Percentiles rank a stretch among this genome's conserved stretches.
Evolutionary conservation across 2,888 invertebrate genomes (phyloP).

Genomic region (Drosophila robusta): DNA sequence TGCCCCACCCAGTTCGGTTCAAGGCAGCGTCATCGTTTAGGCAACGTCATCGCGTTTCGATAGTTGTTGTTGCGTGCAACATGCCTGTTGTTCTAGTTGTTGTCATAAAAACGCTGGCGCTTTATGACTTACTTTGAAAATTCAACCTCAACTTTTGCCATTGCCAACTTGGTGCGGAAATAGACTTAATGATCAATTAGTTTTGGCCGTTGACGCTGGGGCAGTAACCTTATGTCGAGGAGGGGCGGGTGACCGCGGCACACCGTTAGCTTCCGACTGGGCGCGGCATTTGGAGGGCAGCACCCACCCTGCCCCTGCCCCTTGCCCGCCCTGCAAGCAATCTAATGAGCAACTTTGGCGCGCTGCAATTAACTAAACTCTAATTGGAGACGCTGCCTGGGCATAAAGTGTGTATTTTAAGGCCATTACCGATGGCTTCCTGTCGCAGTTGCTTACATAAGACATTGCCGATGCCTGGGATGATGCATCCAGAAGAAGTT

Average conservation of each 20-base stretch:
- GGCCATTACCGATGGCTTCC: conserved; percentile 79
- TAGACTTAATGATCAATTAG: conserved; percentile 80
- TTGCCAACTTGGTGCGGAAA: conserved; percentile 69
- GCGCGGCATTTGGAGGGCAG: conserved; percentile 46
- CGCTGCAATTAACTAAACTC: conserved; percentile 74
- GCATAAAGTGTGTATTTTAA: conserved; percentile 79
- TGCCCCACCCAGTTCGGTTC: conserved; percentile 24
- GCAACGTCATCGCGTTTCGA: conserved; percentile 33
- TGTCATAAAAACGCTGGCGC: conserved; percentile 73
- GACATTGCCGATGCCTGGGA: conserved; percentile 35
- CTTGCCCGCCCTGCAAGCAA: conserved; percentile 15
- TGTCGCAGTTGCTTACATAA: conserved; percentile 67
- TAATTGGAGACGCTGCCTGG: conserved; percentile 71
- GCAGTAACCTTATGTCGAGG: conserved; percentile 10
- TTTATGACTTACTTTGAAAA: conserved; percentile 74
- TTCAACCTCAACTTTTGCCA: conserved; percentile 35
- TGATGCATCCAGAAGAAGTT: conserved; percentile 74
- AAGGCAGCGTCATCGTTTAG: conserved; percentile 31
- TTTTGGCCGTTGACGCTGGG: conserved; percentile 50
- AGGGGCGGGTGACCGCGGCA: background rate
- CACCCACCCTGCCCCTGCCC: conserved; percentile 14
- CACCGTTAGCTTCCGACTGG: conserved; percentile 73
- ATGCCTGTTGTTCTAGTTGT: conserved; percentile 56
- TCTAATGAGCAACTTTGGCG: conserved; percentile 71
- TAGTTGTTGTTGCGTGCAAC: conserved; percentile 63